A percentile compares a stretch with the other conserved stretches of the same genome.
phyloP scores from a whole-genome alignment of 2,797 vertebrate species.

The Sebastes trivittatus region DNA sequence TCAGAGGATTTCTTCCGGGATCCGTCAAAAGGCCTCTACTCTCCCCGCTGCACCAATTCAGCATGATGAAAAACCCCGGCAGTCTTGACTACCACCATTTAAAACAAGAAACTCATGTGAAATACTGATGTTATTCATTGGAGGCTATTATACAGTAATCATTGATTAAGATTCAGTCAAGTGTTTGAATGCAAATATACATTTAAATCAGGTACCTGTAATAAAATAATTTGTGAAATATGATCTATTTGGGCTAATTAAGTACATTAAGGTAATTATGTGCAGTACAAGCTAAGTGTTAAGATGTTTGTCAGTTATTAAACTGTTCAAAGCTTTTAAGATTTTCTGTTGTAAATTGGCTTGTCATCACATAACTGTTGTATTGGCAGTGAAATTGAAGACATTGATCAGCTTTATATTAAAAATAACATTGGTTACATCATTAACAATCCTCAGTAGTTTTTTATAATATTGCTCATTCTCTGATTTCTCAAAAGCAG shows the following conservation, averaged over 20 bases:
- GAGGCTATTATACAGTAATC: background rate
- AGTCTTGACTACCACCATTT: background rate
- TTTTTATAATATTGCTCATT: background rate
- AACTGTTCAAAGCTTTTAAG: background rate
- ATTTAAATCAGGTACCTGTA: background rate
- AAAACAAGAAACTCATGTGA: background rate
- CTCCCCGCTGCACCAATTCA: background rate
- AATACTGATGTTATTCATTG: background rate
- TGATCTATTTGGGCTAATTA: background rate
- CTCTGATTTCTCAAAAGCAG: background rate
- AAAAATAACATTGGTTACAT: background rate
- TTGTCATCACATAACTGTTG: background rate
- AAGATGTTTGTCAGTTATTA: background rate
- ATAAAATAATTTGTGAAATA: background rate
- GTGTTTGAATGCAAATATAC: background rate
- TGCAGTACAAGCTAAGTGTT: background rate
- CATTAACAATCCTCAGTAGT: background rate
- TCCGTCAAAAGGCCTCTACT: background rate
- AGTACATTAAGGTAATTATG: slow-evolving; percentile 5
- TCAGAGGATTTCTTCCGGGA: slow-evolving; percentile 7
- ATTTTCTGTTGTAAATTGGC: background rate
- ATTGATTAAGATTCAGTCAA: background rate
- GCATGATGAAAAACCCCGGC: background rate
- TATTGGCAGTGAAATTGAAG: background rate
- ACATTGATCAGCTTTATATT: background rate